Conservation (phyloP, 2,113 vertebrate genomes). For the Neofelis nebulosa region DNA sequence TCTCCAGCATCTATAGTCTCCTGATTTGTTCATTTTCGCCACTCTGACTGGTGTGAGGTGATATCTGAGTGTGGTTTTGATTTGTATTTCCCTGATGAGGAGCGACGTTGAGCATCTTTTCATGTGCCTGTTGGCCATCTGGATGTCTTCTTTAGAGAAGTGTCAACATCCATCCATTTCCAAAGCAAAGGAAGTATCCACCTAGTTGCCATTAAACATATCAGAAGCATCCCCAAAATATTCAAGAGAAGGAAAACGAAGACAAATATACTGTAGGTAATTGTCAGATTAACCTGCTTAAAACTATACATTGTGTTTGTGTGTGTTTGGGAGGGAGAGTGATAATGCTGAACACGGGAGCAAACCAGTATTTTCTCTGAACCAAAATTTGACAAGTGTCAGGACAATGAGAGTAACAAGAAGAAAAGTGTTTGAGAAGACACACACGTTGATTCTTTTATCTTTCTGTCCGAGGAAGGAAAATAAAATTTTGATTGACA, state of each 20-base stretch:
- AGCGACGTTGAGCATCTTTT: too few species aligned
- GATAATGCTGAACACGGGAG: background rate
- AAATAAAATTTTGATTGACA: background rate
- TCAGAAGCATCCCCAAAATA: background rate
- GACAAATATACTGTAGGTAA: background rate
- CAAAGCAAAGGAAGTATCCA: background rate
- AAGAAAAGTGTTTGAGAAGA: background rate
- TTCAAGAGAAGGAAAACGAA: background rate
- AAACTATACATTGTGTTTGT: rapidly evolving
- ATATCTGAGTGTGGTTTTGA: too few species aligned
- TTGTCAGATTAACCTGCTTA: rapidly evolving
- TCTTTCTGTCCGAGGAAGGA: background rate
- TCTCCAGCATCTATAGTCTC: too few species aligned
- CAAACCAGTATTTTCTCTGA: background rate
- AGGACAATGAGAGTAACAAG: background rate
- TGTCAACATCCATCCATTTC: background rate
- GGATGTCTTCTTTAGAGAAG: too few species aligned
- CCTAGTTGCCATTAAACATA: background rate
- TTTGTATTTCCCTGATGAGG: too few species aligned
- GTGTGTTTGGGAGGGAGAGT: background rate
- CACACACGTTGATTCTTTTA: background rate
- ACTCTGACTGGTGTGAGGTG: too few species aligned
- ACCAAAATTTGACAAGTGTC: background rate
- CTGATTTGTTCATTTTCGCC: too few species aligned
- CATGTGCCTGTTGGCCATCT: too few species aligned